Base-by-base conservation (phyloP, 2,113 vertebrate species). In the Bambusicola thoracicus region DNA sequence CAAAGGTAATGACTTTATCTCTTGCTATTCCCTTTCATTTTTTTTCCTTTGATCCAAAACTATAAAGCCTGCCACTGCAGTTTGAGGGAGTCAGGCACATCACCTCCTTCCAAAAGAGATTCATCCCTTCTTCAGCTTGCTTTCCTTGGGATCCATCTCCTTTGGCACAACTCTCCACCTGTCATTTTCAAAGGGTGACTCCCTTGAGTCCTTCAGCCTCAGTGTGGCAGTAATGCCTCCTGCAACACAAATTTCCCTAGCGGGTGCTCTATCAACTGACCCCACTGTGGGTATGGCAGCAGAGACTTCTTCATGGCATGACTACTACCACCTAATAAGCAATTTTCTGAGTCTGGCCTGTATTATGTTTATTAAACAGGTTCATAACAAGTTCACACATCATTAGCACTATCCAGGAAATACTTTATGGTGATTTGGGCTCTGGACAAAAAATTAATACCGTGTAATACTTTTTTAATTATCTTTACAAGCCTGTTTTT, bases 201-300 rank as follows among this genome's bases (percentile, higher is more conserved):
- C 51, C 34, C 38, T 53, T 3, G 13, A 18, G 27, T 80, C 78
- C 43, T 41, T 21, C 29, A 43, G 63, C n/a, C 53, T 8, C 55
- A 5, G 3, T 2, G 9, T 8, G 29, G 18, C 44, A 19, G 40
- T 19, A 17, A 11, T 2, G 34, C 46, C 41, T 41, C 43, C 17
- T 0, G 2, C 3, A 16, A 55, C 14, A 8, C 40, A 2, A 0
- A 0, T 38, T 72, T 21, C 51, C 44, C 55, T 36, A 18, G 25
- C 32, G 19, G 0, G 2, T 3, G 36, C 67, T 30, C 5, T 0
- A 22, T 25, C 2, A 1, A 48, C 30, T 6, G 36, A 53, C 51
- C 8, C 40, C 29, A 20, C 20, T 1, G 2, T 3, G 17, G 9
- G n/a, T 43, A 62, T 24, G 68, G 62, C 56, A 40, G 25, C 63